Percentiles rank a stretch among this genome's conserved stretches.
Conservation (phyloP, 2,888 invertebrate species). For the Helobdella robusta region DNA sequence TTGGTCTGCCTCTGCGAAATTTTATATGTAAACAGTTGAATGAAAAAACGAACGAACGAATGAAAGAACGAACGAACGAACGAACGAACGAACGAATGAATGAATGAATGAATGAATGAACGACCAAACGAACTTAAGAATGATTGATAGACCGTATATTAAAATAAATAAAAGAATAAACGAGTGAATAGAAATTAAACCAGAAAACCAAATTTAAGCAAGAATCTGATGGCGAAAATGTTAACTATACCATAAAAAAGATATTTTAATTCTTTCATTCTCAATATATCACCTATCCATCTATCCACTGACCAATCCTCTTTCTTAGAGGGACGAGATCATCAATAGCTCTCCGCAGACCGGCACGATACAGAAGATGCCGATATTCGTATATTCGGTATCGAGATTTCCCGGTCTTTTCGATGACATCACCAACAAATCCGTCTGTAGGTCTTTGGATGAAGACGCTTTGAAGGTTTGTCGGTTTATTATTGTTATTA, state of each 20-base stretch:
- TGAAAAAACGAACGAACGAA: neutral
- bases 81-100: neutral
- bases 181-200: neutral
- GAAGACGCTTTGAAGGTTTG: slow-evolving; percentile 19
- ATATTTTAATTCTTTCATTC: too few species aligned
- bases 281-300: too few species aligned
- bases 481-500: neutral
- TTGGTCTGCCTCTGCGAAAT: too few species aligned
- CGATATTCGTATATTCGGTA: slow-evolving; percentile 12
- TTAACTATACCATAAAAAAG: too few species aligned
- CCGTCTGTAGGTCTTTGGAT: slow-evolving; percentile 18
- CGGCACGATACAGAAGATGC: slow-evolving; percentile 8
- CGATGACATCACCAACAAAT: slow-evolving; percentile 17
- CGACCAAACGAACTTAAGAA: neutral
- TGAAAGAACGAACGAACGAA: neutral
- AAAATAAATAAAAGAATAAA: neutral
- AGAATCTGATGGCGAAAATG: too few species aligned
- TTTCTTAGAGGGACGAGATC: too few species aligned
- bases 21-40: neutral
- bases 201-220: too few species aligned
- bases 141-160: neutral
- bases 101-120: neutral
- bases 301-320: too few species aligned
- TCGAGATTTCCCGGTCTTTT: neutral
- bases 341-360: slow-evolving; percentile 22